A percentile compares a stretch with the other conserved stretches of the same genome.
Evolutionary conservation across 1,140 invertebrate species (phyloP).

Genomic region (Ectropis grisescens): DNA sequence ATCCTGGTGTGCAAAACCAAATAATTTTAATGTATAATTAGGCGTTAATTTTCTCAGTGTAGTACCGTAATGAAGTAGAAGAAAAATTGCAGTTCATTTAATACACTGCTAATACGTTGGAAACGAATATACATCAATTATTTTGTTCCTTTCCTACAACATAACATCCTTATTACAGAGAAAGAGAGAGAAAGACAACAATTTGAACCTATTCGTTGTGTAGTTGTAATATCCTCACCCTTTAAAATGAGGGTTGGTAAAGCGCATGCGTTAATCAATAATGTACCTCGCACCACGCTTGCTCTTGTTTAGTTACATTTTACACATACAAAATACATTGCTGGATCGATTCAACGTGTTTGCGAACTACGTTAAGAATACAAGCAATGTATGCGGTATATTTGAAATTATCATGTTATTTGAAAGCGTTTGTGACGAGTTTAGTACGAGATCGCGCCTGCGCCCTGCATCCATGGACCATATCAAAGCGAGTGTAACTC

Average conservation of each 20-base stretch:
- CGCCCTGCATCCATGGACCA: constrained; percentile 48
- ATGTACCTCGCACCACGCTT: constrained; percentile 18
- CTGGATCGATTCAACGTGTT: background rate
- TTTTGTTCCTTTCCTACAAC: no score
- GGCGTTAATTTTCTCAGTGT: no score
- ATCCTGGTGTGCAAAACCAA: no score
- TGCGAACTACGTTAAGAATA: constrained; percentile 1
- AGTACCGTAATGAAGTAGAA: no score
- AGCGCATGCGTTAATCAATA: constrained; percentile 63
- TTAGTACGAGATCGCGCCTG: constrained; percentile 36
- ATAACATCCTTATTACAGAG: no score
- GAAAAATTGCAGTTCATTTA: no score
- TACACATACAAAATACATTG: constrained; percentile 14
- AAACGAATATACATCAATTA: no score
- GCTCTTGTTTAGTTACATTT: background rate
- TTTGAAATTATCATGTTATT: background rate
- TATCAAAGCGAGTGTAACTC: constrained; percentile 39
- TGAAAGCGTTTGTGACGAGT: constrained; percentile 19
- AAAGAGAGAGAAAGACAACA: no score
- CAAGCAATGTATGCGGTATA: constrained; percentile 14
- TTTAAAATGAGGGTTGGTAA: constrained; percentile 38
- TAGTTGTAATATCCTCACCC: no score
- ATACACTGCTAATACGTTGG: no score
- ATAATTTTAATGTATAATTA: no score
- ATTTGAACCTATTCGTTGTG: no score